Evolutionary conservation across 1,140 invertebrate species (phyloP), one percentile per base, ranked within the genome.

Genomic region (Goniozus legneri): DNA sequence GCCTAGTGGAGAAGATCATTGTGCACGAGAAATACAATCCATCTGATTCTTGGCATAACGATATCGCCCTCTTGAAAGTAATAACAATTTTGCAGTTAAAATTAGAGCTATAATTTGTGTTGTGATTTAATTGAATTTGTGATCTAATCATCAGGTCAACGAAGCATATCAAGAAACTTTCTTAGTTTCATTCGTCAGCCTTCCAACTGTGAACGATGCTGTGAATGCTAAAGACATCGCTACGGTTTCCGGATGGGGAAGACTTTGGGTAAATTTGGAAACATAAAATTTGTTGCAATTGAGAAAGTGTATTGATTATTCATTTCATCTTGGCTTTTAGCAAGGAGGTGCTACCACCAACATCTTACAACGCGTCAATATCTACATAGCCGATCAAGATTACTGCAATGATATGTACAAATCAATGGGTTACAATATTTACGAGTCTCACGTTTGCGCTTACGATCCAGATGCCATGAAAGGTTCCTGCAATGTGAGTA

Each of bases 51-150:
- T 64, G 47, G 45, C 41, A 14, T 6, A 61, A 64, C n/a, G 58
- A 64, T 15, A 59, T 64, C 4, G 50, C 52, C 16, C 13, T 54
- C n/a, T 3, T 61, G 7, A 50, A 42, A 44, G 53, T 61, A 44
- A 45, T n/a, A n/a, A n/a, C n/a, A n/a, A n/a, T n/a, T n/a, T n/a
- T n/a, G n/a, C n/a, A n/a, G n/a, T n/a, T n/a, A n/a, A n/a, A n/a
- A n/a, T n/a, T n/a, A n/a, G n/a, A n/a, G n/a, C n/a, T n/a, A n/a
- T n/a, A n/a, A n/a, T n/a, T n/a, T n/a, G n/a, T n/a, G n/a, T n/a
- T n/a, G n/a, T n/a, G n/a, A n/a, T n/a, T n/a, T n/a, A n/a, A n/a
- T n/a, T n/a, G n/a, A n/a, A n/a, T n/a, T n/a, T n/a, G n/a, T n/a
- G n/a, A n/a, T n/a, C n/a, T n/a, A n/a, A n/a, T n/a, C n/a, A n/a